These are phyloP conservation scores for Drosophila macrothrix DNA, from an alignment of 2,888 invertebrate species.

Conservation along the genomic window DNA sequence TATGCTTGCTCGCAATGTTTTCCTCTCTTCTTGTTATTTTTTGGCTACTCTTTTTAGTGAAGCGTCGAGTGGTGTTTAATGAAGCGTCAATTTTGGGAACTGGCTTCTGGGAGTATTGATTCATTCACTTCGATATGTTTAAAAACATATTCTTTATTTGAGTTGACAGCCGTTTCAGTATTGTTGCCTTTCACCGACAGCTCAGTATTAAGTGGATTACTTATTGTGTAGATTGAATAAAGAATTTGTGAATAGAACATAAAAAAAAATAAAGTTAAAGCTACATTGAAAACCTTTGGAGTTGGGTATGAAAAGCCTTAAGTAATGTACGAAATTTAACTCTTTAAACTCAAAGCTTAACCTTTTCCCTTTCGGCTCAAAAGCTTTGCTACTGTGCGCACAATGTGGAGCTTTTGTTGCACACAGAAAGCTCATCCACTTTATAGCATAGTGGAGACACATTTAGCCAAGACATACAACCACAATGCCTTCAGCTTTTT, in stretches of 20 bases:
- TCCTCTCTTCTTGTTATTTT: conserved; percentile 8
- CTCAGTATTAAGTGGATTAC: conserved; percentile 27
- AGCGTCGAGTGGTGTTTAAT: conserved; percentile 51
- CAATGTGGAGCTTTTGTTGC: not conserved
- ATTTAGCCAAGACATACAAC: conserved; percentile 35
- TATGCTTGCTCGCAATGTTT: conserved; percentile 32
- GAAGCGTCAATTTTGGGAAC: conserved; percentile 59
- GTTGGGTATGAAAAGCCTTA: not conserved
- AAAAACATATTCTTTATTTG: conserved; percentile 52
- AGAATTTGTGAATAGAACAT: conserved; percentile 7
- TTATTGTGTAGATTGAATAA: conserved; percentile 15
- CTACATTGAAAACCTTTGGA: not conserved
- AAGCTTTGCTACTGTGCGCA: conserved; percentile 1
- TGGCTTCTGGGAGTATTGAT: conserved; percentile 37
- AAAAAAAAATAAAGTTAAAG: not conserved
- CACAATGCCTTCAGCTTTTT: conserved; percentile 1
- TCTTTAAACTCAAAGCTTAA: not conserved
- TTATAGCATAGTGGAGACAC: conserved; percentile 38
- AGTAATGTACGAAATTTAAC: not conserved
- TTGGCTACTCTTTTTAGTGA: conserved; percentile 23
- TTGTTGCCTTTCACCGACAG: conserved; percentile 19
- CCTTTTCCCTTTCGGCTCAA: not conserved
- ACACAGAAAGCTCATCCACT: not conserved
- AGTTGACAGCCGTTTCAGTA: conserved; percentile 23
- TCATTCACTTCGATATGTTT: conserved; percentile 50